Evolutionary conservation across 2,113 vertebrate species (phyloP).

Genomic region (Amia ocellicauda): DNA sequence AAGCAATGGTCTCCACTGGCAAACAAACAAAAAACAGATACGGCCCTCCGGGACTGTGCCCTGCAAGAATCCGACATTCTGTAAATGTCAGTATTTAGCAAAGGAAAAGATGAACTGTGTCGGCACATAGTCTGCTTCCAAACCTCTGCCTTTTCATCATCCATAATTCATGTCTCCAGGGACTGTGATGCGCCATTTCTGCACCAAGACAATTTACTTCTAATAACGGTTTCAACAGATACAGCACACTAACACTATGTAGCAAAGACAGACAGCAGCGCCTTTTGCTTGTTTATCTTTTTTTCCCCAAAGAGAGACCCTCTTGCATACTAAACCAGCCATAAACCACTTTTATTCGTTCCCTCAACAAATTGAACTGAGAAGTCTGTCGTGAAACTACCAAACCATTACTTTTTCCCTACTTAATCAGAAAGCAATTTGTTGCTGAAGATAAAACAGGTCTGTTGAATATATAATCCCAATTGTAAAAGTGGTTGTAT

Average conservation of each 20-base stretch:
- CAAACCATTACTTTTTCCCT: too few species aligned
- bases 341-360: not conserved
- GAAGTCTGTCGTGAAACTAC: too few species aligned
- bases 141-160: not conserved
- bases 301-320: not conserved
- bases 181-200: constrained; percentile 22
- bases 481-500: too few species aligned
- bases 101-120: constrained; percentile 13
- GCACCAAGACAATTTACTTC: not conserved
- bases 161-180: constrained; percentile 28
- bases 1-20: not conserved
- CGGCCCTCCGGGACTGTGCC: constrained; percentile 4
- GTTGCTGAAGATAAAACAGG: too few species aligned
- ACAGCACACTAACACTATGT: not conserved
- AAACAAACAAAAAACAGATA: not conserved
- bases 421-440: too few species aligned
- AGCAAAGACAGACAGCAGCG: not conserved
- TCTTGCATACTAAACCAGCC: not conserved
- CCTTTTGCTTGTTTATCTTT: not conserved
- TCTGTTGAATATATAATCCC: too few species aligned
- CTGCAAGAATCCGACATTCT: constrained; percentile 12
- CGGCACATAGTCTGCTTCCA: constrained; percentile 2
- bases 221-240: constrained; percentile 17
- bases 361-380: not conserved
- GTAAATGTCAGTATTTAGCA: constrained; percentile 28